Evolutionary conservation across 1,140 invertebrate genomes (phyloP).

Genomic region (Cotesia typhae): DNA sequence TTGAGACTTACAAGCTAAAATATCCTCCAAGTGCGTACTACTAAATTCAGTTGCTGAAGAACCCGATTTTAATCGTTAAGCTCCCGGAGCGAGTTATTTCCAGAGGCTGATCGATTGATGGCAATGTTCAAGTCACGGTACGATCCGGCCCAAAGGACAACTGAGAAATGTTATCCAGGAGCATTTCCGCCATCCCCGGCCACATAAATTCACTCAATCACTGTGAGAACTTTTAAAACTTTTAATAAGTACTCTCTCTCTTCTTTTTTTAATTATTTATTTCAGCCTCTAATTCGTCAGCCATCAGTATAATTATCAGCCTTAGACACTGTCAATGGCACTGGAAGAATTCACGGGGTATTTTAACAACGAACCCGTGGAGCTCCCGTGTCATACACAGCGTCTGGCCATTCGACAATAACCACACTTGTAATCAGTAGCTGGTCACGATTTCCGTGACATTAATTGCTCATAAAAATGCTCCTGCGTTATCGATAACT

Average conservation of each 20-base stretch:
- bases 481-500: conserved; percentile 7
- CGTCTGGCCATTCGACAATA: conserved; percentile 57
- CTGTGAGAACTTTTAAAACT: too few species aligned
- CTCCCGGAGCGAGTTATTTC: conserved; percentile 6
- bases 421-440: conserved; percentile 1
- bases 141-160: conserved; percentile 41
- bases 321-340: conserved; percentile 67
- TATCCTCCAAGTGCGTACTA: too few species aligned
- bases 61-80: neutral
- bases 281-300: neutral
- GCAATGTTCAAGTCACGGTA: conserved; percentile 32
- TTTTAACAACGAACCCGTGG: conserved; percentile 62
- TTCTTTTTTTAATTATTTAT: neutral
- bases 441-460: conserved; percentile 14
- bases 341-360: conserved; percentile 68
- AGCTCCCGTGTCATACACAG: conserved; percentile 68
- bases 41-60: conserved; percentile 12
- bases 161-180: conserved; percentile 4
- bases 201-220: conserved; percentile 6
- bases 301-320: conserved; percentile 29
- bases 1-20: neutral
- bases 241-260: neutral
- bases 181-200: conserved; percentile 14
- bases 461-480: conserved; percentile 22
- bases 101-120: conserved; percentile 27